Base-by-base conservation (phyloP, 2,113 vertebrate genomes). In the Rhynchopsitta pachyrhyncha region DNA sequence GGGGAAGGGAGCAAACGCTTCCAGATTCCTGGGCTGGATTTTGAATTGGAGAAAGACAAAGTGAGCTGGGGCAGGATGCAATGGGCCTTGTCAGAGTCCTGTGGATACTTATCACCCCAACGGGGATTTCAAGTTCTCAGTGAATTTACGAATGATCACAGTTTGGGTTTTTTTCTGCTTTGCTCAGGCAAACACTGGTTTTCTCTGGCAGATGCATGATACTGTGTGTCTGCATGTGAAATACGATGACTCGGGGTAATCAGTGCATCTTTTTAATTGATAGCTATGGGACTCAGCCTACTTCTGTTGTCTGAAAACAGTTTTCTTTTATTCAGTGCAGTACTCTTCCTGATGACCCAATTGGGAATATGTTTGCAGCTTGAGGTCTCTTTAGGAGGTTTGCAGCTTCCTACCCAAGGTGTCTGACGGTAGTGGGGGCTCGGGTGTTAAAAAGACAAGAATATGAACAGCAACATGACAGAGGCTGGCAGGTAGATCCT, bases 401-500 rank as follows among this genome's bases (percentile, higher is more conserved):
- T 77, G 37, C 27, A 74, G 33, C 67, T 95, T 68, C 67, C 68
- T 53, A 31, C 28, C 69, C 50, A 47, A 82, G 41, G 37, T 91
- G 23, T 68, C 63, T 93, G 88, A 59, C 73, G 69, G 62, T 6
- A 79, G 52, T 59, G 79, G 42, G 35, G 81, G 62, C 44, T 83
- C 3, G 0, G 59, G 64, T 62, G 78, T 83, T 88, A 60, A 80
- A 88, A 88, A 96, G 50, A 82, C 37, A 88, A 62, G 88, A 94
- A 50, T 64, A 70, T 67, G 64, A 96, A 84, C 62, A 89, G 23
- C 31, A 79, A 49, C 39, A 53, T 88, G 92, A 92, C 82, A 92
- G 55, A 83, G 66, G n/a, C 77, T 95, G 92, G 47, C 83, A 92
- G 86, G 88, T 77, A 86, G 66, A 86, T 66, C 39, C 27, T 73